Evolutionary conservation across 2,113 vertebrate genomes (phyloP).

Genomic region (Nyctereutes procyonoides): DNA sequence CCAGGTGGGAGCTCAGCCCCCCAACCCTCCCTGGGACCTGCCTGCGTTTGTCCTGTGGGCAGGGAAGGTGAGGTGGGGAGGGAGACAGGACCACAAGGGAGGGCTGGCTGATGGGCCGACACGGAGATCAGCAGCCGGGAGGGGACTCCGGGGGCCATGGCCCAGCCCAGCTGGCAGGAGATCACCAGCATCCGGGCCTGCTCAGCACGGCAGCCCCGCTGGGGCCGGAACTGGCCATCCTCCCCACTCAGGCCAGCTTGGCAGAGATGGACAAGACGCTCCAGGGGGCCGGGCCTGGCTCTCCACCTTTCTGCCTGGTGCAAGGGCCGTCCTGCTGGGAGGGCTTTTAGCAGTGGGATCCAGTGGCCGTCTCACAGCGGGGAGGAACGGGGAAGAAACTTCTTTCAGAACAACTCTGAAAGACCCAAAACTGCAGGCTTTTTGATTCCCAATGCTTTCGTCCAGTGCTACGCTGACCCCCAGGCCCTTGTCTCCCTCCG

Average conservation of each 20-base stretch:
- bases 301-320: accelerated
- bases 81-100: not conserved
- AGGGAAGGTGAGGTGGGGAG: accelerated
- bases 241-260: not conserved
- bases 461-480: accelerated
- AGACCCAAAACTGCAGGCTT: not conserved
- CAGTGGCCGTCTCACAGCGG: not conserved
- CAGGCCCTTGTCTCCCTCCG: not conserved
- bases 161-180: not conserved
- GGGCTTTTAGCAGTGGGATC: not conserved
- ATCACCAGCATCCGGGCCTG: accelerated
- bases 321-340: not conserved
- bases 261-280: accelerated
- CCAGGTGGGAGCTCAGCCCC: accelerated
- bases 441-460: not conserved
- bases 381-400: not conserved
- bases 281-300: not conserved
- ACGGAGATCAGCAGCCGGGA: not conserved
- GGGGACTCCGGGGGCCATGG: not conserved
- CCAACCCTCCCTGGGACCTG: not conserved
- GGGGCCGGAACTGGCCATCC: accelerated
- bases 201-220: not conserved
- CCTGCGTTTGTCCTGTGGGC: no score
- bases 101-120: not conserved
- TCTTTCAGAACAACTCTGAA: not conserved